phyloP scores from a whole-genome alignment of 2,113 vertebrate genomes.

The Elgaria multicarinata region DNA sequence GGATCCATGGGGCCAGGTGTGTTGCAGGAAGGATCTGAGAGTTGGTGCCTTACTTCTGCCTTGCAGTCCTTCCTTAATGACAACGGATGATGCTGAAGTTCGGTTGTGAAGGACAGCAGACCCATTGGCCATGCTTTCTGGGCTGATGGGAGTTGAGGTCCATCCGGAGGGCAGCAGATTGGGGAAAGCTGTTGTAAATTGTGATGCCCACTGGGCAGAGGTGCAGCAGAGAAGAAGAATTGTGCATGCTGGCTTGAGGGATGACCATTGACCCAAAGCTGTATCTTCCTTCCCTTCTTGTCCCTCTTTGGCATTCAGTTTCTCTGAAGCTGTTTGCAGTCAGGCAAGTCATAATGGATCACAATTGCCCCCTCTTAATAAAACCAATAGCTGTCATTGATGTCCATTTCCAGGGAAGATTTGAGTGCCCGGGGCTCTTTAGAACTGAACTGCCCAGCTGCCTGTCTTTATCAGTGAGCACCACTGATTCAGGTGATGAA shows the following conservation, averaged over 20 bases:
- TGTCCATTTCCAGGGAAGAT: constrained; percentile 9
- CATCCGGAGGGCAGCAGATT: not conserved
- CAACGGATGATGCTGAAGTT: no score
- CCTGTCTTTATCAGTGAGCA: not conserved
- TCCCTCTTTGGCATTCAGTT: rapidly evolving
- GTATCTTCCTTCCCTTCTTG: not conserved
- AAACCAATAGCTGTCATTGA: constrained; percentile 25
- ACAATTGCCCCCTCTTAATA: not conserved
- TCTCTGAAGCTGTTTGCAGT: constrained; percentile 8
- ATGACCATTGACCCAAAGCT: not conserved
- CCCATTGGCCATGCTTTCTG: no score
- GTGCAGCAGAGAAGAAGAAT: not conserved
- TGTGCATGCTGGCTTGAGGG: not conserved
- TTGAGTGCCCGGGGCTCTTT: not conserved
- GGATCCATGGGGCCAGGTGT: no score
- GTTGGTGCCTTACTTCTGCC: no score
- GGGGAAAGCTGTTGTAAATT: not conserved
- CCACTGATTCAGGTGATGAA: constrained; percentile 23
- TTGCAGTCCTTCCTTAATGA: no score
- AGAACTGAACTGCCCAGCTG: not conserved
- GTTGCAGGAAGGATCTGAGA: no score
- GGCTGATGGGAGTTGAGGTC: not conserved
- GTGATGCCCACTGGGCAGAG: not conserved
- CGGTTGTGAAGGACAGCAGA: no score
- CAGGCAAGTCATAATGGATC: constrained; percentile 15